phyloP scores from a whole-genome alignment of 2,113 vertebrate genomes.

The Megatriorchis doriae region DNA sequence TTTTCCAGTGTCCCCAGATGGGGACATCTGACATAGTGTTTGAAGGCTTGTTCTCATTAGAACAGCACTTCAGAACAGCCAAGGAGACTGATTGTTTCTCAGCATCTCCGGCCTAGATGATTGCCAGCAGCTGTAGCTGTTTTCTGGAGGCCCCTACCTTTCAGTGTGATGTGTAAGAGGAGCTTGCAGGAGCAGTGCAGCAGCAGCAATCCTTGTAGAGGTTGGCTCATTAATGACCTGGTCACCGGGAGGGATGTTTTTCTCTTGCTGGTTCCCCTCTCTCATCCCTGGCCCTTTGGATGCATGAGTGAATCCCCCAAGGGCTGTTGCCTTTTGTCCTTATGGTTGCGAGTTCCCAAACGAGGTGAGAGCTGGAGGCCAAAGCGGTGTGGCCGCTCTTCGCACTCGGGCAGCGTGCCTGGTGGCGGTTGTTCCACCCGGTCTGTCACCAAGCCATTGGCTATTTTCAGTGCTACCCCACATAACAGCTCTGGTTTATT shows the following conservation, averaged over 20 bases:
- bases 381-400: not conserved
- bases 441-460: not conserved
- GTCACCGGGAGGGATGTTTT: not conserved
- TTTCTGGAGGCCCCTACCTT: not conserved
- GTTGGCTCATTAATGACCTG: not conserved
- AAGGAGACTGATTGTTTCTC: not conserved
- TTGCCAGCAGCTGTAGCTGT: accelerated
- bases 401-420: not conserved
- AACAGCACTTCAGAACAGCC: not conserved
- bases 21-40: not conserved
- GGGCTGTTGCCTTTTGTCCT: not conserved
- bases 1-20: not conserved
- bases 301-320: not conserved
- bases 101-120: not conserved
- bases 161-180: accelerated
- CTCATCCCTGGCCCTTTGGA: not conserved
- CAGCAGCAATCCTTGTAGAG: not conserved
- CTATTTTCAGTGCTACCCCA: not conserved
- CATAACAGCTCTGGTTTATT: not conserved
- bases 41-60: not conserved
- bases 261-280: not conserved
- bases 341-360: not conserved
- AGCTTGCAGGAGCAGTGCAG: not conserved
- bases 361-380: not conserved
- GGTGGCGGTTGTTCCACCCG: not conserved